Evolutionary conservation across 2,797 vertebrate genomes (phyloP).

Genomic region (Epinephelus coioides): DNA sequence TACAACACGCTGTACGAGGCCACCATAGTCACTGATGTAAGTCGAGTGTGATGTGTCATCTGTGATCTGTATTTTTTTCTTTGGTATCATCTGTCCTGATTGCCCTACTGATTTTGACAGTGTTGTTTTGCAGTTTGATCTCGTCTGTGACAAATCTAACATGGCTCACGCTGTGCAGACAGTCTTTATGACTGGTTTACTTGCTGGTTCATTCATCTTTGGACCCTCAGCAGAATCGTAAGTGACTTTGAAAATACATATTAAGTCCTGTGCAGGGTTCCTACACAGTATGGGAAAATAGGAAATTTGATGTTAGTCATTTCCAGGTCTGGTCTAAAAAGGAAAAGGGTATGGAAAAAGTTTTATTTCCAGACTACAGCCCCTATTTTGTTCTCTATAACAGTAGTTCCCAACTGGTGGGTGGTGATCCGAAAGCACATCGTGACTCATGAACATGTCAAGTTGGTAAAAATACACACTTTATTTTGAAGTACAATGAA

Average conservation of each 20-base stretch:
- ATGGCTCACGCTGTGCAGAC: conserved; percentile 79
- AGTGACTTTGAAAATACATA: conserved; percentile 23
- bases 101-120: not conserved
- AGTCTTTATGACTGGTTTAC: conserved; percentile 81
- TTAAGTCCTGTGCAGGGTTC: not conserved
- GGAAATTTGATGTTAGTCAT: too few species aligned
- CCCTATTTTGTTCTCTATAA: too few species aligned
- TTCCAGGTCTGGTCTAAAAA: too few species aligned
- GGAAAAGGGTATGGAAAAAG: too few species aligned
- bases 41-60: not conserved
- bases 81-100: not conserved
- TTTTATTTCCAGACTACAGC: too few species aligned
- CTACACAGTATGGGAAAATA: too few species aligned
- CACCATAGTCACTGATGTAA: conserved; percentile 75
- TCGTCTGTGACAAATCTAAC: conserved; percentile 83
- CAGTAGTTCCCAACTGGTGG: too few species aligned
- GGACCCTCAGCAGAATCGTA: conserved; percentile 83
- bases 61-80: not conserved
- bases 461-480: too few species aligned
- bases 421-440: too few species aligned
- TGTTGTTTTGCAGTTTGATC: conserved; percentile 82
- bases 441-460: too few species aligned
- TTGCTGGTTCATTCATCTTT: conserved; percentile 83
- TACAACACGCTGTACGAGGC: conserved; percentile 62
- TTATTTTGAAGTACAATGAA: too few species aligned